phyloP scores from a whole-genome alignment of 2,797 vertebrate genomes.

The Clarias platycephalus region DNA sequence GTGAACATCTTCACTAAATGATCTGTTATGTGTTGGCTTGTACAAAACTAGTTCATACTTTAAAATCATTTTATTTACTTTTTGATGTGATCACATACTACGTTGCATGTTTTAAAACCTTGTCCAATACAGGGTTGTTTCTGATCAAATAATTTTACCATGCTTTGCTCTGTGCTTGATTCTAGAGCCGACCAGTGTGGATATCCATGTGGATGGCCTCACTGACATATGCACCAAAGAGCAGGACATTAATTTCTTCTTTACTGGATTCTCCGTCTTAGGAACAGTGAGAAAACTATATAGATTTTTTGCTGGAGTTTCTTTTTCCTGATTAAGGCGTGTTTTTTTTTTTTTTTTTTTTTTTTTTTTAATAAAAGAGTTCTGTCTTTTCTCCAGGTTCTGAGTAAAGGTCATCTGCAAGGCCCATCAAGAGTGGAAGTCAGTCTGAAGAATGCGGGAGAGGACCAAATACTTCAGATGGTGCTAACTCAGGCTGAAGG shows the following conservation, averaged over 20 bases:
- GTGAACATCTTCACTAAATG: neutral
- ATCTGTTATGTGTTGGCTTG: neutral
- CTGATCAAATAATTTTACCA: neutral
- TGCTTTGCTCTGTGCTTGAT: constrained; percentile 2
- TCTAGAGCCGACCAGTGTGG: constrained; percentile 90
- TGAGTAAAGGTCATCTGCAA: constrained; percentile 88
- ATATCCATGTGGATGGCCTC: constrained; percentile 92
- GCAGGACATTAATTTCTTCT: constrained; percentile 96
- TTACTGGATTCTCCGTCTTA: constrained; percentile 92
- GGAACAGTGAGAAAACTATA: constrained; percentile 79
- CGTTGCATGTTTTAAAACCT: neutral
- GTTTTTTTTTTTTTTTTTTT: too few relatives aligned
- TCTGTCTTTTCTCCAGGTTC: constrained; percentile 72
- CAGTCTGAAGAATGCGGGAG: constrained; percentile 78
- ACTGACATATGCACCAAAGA: constrained; percentile 96
- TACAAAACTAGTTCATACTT: neutral
- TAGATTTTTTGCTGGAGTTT: too few relatives aligned
- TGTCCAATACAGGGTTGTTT: neutral
- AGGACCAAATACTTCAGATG: constrained; percentile 79
- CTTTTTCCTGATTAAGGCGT: neutral
- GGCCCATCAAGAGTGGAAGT: constrained; percentile 91
- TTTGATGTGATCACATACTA: neutral
- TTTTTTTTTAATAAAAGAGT: neutral
- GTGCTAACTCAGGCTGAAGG: constrained; percentile 87
- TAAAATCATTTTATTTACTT: neutral